phyloP scores from a whole-genome alignment of 1,140 invertebrate species.

The Drosophila murphyi region DNA sequence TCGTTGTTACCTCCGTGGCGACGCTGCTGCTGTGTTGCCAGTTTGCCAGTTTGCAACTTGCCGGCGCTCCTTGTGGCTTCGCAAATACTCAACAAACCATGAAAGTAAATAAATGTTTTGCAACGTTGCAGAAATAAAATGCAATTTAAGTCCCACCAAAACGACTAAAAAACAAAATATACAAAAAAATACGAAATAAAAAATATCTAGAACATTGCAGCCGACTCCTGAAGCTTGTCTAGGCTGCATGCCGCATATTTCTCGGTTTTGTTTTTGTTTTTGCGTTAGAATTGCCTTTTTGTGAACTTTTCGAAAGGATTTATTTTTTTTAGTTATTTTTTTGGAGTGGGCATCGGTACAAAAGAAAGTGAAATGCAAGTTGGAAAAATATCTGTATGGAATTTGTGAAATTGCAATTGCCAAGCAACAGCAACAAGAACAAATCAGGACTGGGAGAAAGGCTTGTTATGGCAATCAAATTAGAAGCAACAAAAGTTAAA shows the following conservation, averaged over 20 bases:
- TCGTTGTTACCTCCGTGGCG: constrained; percentile 38
- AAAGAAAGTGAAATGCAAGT: constrained; percentile 75
- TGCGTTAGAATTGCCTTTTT: constrained; percentile 52
- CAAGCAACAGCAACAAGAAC: not conserved
- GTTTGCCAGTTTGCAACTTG: constrained; percentile 29
- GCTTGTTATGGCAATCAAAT: constrained; percentile 1
- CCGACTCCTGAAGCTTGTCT: constrained; percentile 31
- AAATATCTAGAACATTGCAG: constrained; percentile 73
- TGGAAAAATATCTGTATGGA: not conserved
- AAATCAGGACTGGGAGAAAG: not conserved
- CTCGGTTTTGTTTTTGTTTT: constrained; percentile 43
- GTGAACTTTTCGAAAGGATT: constrained; percentile 49
- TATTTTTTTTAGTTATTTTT: too few relatives aligned
- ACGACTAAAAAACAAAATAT: constrained; percentile 25
- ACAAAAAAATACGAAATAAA: constrained; percentile 31
- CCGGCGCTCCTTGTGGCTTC: constrained; percentile 74
- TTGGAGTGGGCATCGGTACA: constrained; percentile 61
- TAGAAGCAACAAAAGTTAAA: not conserved
- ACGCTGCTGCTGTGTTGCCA: constrained; percentile 13
- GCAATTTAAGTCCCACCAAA: constrained; percentile 80
- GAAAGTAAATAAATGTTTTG: constrained; percentile 83
- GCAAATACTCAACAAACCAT: constrained; percentile 83
- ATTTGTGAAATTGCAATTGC: constrained; percentile 50
- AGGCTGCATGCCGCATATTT: constrained; percentile 52
- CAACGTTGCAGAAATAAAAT: constrained; percentile 83